Percentiles rank a stretch among this genome's conserved stretches.
These are phyloP conservation scores for Heliocidaris erythrogramma DNA, from an alignment of 35 echinoderm and acorn worm genomes.

Conservation along the genomic window DNA sequence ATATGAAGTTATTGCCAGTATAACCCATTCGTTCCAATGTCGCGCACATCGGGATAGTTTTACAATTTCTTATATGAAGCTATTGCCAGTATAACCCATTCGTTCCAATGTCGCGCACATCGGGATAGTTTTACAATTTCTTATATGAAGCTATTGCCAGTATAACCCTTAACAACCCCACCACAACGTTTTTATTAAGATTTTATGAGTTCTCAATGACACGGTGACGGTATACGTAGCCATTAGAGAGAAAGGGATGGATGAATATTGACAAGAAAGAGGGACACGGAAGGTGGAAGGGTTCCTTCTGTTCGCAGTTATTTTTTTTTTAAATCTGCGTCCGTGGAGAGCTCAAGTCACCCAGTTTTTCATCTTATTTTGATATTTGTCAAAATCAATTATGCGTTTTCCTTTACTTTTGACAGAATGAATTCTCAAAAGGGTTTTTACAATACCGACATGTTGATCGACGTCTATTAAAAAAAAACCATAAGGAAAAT, in stretches of 20 bases:
- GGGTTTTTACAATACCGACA: no score
- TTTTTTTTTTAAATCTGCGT: no score
- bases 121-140: neutral
- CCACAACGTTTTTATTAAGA: neutral
- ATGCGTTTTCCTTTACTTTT: no score
- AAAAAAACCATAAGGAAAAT: no score
- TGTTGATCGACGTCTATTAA: no score
- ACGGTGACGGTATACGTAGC: neutral
- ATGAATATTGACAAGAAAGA: neutral
- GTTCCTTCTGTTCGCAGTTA: neutral
- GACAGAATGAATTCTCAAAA: no score
- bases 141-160: neutral
- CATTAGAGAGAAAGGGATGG: neutral
- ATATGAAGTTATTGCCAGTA: neutral
- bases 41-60: neutral
- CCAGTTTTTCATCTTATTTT: no score
- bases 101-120: neutral
- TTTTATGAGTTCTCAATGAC: neutral
- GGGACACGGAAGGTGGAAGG: neutral
- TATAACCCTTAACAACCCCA: neutral
- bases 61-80: neutral
- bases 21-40: neutral
- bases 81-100: neutral
- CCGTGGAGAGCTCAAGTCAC: no score
- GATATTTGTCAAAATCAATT: no score